Evolutionary conservation across 2,113 vertebrate genomes (phyloP).

Genomic region (Meriones unguiculatus): DNA sequence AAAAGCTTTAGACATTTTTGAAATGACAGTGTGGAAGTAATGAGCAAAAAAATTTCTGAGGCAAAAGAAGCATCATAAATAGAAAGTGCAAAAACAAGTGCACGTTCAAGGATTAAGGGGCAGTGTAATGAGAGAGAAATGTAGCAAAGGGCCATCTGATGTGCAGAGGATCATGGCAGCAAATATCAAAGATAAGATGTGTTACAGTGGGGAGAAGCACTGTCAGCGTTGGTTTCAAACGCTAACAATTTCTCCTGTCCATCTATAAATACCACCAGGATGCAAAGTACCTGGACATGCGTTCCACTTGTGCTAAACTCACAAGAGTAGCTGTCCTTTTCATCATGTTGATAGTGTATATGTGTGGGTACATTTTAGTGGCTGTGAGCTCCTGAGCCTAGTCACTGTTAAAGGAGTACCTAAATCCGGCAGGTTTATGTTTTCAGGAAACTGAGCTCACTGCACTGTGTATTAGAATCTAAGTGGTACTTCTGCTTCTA

Average conservation of each 20-base stretch:
- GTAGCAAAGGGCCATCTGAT: background rate
- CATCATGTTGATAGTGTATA: slow-evolving; percentile 98
- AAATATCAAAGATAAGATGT: too few relatives aligned
- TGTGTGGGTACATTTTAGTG: slow-evolving; percentile 96
- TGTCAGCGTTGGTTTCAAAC: slow-evolving; percentile 96
- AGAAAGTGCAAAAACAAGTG: background rate
- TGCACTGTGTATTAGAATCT: slow-evolving; percentile 88
- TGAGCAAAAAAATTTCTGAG: background rate
- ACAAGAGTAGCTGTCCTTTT: slow-evolving; percentile 97
- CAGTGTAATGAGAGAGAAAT: background rate
- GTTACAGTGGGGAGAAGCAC: too few relatives aligned
- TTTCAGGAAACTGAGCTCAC: slow-evolving; percentile 84
- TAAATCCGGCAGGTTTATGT: slow-evolving; percentile 79
- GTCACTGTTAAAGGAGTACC: slow-evolving; percentile 77
- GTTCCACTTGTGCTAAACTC: slow-evolving; percentile 98
- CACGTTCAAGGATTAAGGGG: background rate
- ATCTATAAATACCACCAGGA: slow-evolving; percentile 99
- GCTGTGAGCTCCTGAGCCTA: slow-evolving; percentile 90
- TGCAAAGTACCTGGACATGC: slow-evolving; percentile 99
- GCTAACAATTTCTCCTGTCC: slow-evolving; percentile 98
- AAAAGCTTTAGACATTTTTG: slow-evolving; percentile 5
- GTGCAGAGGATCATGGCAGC: too few relatives aligned
- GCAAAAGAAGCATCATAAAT: background rate
- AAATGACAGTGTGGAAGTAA: background rate
- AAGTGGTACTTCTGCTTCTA: slow-evolving; percentile 76